Percentiles rank a stretch among this genome's conserved stretches.
These are phyloP conservation scores for Smutsia gigantea DNA, from an alignment of 2,797 vertebrate species.

Conservation along the genomic window DNA sequence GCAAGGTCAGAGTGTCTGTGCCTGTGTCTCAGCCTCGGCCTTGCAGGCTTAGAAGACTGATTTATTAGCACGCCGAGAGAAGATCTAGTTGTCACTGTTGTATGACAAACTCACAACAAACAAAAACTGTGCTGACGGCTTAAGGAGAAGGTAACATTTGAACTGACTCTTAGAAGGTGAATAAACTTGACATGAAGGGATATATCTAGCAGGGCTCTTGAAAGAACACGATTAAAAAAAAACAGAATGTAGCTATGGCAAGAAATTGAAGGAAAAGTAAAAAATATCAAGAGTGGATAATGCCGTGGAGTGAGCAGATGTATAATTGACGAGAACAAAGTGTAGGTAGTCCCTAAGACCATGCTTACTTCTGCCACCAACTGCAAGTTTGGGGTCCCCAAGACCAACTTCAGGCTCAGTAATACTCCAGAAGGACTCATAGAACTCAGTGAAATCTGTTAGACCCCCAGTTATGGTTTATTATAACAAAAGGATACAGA, in stretches of 20 bases:
- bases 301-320: not conserved
- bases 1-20: not conserved
- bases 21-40: not conserved
- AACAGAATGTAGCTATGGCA: not conserved
- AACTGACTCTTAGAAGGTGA: not conserved
- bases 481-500: not conserved
- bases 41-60: not conserved
- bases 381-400: not conserved
- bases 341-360: not conserved
- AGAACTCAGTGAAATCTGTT: not conserved
- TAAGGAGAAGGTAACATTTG: not conserved
- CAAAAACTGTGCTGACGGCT: not conserved
- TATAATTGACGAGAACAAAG: not conserved
- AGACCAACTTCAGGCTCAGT: not conserved
- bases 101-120: not conserved
- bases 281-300: not conserved
- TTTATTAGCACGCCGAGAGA: not conserved
- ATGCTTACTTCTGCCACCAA: not conserved
- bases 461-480: not conserved
- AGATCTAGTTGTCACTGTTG: not conserved
- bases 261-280: not conserved
- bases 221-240: not conserved
- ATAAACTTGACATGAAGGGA: not conserved
- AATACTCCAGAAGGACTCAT: not conserved
- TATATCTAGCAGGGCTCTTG: not conserved